A percentile compares a stretch with the other conserved stretches of the same genome.
Evolutionary conservation across 2,888 invertebrate species (phyloP).

Genomic region (Drosophila paramelanica): DNA sequence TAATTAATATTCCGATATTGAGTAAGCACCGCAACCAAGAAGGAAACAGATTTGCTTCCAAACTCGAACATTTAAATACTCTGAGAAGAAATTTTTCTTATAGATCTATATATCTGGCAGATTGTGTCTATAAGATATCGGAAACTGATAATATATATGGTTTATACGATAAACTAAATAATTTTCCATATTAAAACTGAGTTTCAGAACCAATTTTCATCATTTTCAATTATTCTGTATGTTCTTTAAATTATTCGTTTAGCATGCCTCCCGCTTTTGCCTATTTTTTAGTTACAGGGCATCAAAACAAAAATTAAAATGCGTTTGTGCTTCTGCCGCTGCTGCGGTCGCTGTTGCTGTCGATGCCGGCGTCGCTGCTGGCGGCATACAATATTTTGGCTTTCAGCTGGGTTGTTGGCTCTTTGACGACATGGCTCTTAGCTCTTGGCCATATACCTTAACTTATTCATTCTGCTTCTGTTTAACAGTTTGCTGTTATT

Average conservation of each 20-base stretch:
- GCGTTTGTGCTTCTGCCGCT: slow-evolving; percentile 36
- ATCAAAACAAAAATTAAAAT: slow-evolving; percentile 39
- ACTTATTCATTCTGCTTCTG: slow-evolving; percentile 66
- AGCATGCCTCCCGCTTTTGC: background rate
- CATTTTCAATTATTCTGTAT: background rate
- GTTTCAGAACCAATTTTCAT: no score
- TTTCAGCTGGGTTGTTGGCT: slow-evolving; percentile 34
- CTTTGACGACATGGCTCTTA: slow-evolving; percentile 41
- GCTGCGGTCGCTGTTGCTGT: slow-evolving; percentile 2
- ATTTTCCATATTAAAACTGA: no score
- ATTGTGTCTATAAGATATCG: no score
- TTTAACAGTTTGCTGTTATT: slow-evolving; percentile 43
- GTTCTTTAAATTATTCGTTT: background rate
- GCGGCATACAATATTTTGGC: slow-evolving; percentile 18
- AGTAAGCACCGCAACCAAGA: no score
- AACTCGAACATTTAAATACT: no score
- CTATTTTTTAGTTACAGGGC: slow-evolving; percentile 16
- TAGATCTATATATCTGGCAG: no score
- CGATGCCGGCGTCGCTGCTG: slow-evolving; percentile 15
- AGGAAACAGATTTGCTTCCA: no score
- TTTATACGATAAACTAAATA: no score
- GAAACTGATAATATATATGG: no score
- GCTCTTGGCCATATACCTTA: slow-evolving; percentile 43
- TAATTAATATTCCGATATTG: no score
- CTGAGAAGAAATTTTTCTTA: no score